These are phyloP conservation scores for Melitaea cinxia DNA, from an alignment of 1,140 invertebrate species.

Conservation along the genomic window DNA sequence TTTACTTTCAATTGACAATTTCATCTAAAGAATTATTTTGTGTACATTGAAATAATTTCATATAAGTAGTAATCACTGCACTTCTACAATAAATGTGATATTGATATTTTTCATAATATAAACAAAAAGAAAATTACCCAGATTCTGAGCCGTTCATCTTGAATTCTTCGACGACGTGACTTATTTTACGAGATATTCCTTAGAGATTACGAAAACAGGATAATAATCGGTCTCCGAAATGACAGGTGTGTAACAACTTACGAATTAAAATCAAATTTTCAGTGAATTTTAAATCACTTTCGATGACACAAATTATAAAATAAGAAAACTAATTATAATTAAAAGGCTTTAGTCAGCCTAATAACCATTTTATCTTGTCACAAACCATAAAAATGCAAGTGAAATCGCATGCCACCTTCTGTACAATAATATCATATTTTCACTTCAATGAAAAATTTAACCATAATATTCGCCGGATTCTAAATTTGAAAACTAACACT, in stretches of 20 bases:
- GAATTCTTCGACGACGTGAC: slow-evolving; percentile 32
- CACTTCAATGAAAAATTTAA: slow-evolving; percentile 52
- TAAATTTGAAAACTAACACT: slow-evolving; percentile 56
- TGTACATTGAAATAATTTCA: background rate
- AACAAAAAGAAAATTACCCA: slow-evolving; percentile 83
- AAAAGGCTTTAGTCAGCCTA: slow-evolving; percentile 58
- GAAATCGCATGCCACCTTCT: slow-evolving; percentile 77
- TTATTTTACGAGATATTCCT: slow-evolving; percentile 44
- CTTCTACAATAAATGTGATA: no score
- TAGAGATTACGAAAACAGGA: slow-evolving; percentile 24
- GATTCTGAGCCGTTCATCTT: slow-evolving; percentile 90
- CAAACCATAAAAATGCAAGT: slow-evolving; percentile 79
- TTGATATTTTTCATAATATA: background rate
- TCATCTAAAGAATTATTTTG: no score
- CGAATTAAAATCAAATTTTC: slow-evolving; percentile 27
- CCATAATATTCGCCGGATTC: slow-evolving; percentile 43
- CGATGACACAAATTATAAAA: slow-evolving; percentile 64
- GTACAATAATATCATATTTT: slow-evolving; percentile 77
- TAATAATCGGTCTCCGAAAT: slow-evolving; percentile 37
- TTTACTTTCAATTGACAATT: no score
- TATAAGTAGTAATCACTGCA: no score
- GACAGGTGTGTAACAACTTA: slow-evolving; percentile 55
- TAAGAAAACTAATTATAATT: slow-evolving; percentile 65
- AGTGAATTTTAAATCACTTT: slow-evolving; percentile 47
- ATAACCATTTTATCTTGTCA: slow-evolving; percentile 75